Base-by-base conservation (phyloP, 2,888 invertebrate species). In the Drosophila algonquin region DNA sequence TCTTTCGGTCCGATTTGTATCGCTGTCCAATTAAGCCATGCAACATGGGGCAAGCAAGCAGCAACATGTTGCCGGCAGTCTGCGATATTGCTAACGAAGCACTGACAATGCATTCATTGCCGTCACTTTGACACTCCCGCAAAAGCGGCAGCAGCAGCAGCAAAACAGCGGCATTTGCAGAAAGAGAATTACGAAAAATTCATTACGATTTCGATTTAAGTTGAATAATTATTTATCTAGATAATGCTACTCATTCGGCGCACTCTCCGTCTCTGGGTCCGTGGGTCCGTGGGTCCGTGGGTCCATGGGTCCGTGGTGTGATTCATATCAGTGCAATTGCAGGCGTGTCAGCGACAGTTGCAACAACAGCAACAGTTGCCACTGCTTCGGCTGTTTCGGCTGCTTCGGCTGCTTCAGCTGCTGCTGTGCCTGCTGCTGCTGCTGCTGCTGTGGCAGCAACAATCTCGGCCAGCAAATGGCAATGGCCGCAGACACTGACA, bases 311-410 rank as follows among this genome's bases (percentile, higher is more conserved):
- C 40, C 6, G 14, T n/a, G 40, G 61, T 79, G 87, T 90, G 90
- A 90, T 90, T 90, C 90, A 90, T 90, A 90, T 90, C 90, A 75
- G 73, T 69, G 84, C 87, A 80, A 81, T 86, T 87, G 88, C 89
- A 89, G 90, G 90, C 90, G 90, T 90, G 90, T 85, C 90, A 80
- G 73, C 79, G 75, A 59, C 79, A 69, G 78, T 59, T 76, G 76
- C 71, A 71, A 24, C 24, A 24, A 24, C 24, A 24, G 56, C 62
- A 24, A 45, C 47, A 30, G 57, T 35, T 53, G 69, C 7, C 1
- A n/a, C n/a, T n/a, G n/a, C n/a, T n/a, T n/a, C n/a, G n/a, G n/a
- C n/a, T n/a, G n/a, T n/a, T n/a, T n/a, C n/a, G n/a, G 50, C 12
- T 48, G 51, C 56, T 50, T 60, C 58, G 32, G 56, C 51, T 8